Percentiles rank a stretch among this genome's conserved stretches.
These are phyloP conservation scores for Cheilosia scutellata DNA, from an alignment of 2,888 invertebrate species.

Conservation along the genomic window DNA sequence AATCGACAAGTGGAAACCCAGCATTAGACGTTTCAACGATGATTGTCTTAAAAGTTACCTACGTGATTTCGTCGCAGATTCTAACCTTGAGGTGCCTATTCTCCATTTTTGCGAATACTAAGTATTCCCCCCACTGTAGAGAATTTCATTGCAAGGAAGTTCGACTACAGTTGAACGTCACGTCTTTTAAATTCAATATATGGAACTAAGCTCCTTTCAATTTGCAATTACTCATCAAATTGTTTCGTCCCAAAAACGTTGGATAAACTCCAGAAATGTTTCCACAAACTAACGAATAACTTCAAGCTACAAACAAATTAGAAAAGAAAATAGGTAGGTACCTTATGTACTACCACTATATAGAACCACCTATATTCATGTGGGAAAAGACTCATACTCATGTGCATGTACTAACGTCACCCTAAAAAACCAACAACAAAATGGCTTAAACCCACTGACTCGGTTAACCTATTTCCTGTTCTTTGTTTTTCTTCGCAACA, in stretches of 20 bases:
- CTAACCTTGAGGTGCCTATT: too few relatives aligned
- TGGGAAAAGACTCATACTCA: slow-evolving; percentile 14
- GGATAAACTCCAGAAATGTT: slow-evolving; percentile 42
- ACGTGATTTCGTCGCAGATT: too few relatives aligned
- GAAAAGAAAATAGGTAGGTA: slow-evolving; percentile 1
- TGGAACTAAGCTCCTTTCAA: slow-evolving; percentile 7
- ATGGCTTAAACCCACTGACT: slow-evolving; percentile 35
- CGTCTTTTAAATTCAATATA: not conserved
- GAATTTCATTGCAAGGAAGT: too few relatives aligned
- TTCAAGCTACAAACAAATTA: slow-evolving; percentile 12
- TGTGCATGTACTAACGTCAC: not conserved
- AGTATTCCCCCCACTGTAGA: too few relatives aligned
- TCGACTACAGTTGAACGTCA: too few relatives aligned
- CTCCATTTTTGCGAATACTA: too few relatives aligned
- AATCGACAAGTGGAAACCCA: too few relatives aligned
- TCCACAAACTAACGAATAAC: slow-evolving; percentile 46
- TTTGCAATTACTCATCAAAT: slow-evolving; percentile 35
- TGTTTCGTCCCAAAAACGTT: slow-evolving; percentile 39
- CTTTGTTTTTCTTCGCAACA: slow-evolving; percentile 15
- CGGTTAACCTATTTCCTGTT: slow-evolving; percentile 44
- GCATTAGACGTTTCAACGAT: too few relatives aligned
- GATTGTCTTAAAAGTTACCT: too few relatives aligned
- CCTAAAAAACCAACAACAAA: slow-evolving; percentile 8
- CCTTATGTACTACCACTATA: not conserved
- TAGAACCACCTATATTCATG: slow-evolving; percentile 6